These are phyloP conservation scores for Poeciliopsis retropinna DNA, from an alignment of 2,113 vertebrate species.

Conservation along the genomic window DNA sequence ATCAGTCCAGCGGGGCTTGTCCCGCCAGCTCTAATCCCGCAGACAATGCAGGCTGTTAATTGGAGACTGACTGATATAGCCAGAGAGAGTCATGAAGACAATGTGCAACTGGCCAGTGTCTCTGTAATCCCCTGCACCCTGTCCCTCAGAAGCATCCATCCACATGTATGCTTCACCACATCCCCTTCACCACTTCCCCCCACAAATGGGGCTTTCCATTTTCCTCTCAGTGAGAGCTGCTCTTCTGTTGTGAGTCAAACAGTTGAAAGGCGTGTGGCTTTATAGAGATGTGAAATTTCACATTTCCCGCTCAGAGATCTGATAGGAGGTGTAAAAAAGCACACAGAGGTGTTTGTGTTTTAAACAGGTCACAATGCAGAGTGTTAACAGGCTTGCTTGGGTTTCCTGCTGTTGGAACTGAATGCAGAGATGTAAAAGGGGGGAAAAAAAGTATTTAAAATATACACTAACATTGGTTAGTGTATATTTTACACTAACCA, in stretches of 20 bases:
- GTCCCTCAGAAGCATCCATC: slow-evolving; percentile 57
- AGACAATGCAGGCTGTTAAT: slow-evolving; percentile 68
- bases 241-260: slow-evolving; percentile 12
- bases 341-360: slow-evolving; percentile 57
- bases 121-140: slow-evolving; percentile 55
- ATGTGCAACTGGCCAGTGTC: slow-evolving; percentile 48
- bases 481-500: too few relatives aligned
- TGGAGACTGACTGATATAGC: slow-evolving; percentile 67
- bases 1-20: slow-evolving; percentile 31
- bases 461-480: not conserved
- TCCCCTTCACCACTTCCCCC: slow-evolving; percentile 1
- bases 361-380: slow-evolving; percentile 5
- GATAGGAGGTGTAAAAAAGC: slow-evolving; percentile 33
- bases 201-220: slow-evolving; percentile 6
- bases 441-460: too few relatives aligned
- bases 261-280: slow-evolving; percentile 16
- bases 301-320: slow-evolving; percentile 1
- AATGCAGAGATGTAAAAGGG: not conserved
- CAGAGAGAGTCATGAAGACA: slow-evolving; percentile 53
- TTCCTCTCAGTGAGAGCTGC: slow-evolving; percentile 16
- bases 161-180: slow-evolving; percentile 15
- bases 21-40: slow-evolving; percentile 62
- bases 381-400: slow-evolving; percentile 4
- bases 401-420: slow-evolving; percentile 13
- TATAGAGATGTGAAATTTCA: slow-evolving; percentile 55